Conservation (phyloP, 2,113 vertebrate species). For the Cnemophilus loriae region DNA sequence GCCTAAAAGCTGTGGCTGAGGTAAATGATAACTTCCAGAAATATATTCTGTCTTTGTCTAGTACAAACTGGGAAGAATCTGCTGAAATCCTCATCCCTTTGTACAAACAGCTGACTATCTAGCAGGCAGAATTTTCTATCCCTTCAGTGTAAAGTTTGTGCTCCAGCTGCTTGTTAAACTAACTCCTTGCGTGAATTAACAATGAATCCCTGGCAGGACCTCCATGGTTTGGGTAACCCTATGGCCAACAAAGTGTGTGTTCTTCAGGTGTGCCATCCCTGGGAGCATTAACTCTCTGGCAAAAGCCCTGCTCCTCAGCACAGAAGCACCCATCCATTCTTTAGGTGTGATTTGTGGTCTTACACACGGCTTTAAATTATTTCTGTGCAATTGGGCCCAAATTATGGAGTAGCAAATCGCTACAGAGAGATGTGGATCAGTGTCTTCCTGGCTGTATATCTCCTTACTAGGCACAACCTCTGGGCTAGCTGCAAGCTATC, state of each 20-base stretch:
- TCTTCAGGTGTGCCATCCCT: background rate
- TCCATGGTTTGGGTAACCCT: background rate
- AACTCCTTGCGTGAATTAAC: background rate
- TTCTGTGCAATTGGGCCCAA: background rate
- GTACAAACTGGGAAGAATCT: background rate
- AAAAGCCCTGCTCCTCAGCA: background rate
- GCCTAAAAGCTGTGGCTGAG: background rate
- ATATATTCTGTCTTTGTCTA: background rate
- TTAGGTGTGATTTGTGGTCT: background rate
- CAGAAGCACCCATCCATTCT: accelerated
- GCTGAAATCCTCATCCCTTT: background rate
- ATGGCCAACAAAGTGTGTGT: background rate
- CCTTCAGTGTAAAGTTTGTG: background rate
- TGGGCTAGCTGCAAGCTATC: background rate
- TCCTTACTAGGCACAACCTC: background rate
- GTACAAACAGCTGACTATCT: background rate
- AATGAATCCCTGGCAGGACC: background rate
- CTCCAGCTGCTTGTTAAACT: background rate
- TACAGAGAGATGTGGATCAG: background rate
- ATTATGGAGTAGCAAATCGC: background rate
- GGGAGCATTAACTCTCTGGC: background rate
- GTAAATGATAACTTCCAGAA: background rate
- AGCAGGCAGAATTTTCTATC: background rate
- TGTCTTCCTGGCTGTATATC: background rate
- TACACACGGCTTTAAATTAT: background rate